Evolutionary conservation across 2,797 vertebrate genomes (phyloP), one percentile per base, ranked within the genome.

Genomic region (Oceanodroma leucorhoa): DNA sequence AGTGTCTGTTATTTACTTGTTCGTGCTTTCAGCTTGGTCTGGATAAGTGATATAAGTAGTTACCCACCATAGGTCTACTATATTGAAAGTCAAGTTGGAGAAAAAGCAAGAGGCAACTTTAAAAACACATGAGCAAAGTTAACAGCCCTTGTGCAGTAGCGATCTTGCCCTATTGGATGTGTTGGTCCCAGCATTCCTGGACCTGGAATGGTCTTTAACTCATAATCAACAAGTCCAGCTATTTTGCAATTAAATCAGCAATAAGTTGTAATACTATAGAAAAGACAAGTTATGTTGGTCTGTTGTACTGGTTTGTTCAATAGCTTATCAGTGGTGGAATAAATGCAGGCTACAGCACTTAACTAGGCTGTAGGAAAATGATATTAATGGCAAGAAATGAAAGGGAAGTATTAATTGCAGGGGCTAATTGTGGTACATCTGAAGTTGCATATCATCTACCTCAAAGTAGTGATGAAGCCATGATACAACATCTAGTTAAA

Each of bases 391-490:
- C 23, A 89, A 51, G 89, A 93, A 81, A 54, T 6, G 4, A 75
- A 94, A 89, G 58, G 43, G 60, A 89, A 85, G 38, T 57, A 46
- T 85, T 93, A 87, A 87, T 85, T 91, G 43, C 54, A 80, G 53
- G 9, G 2, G 73, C 43, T 32, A 82, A 70, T 46, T 60, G 67
- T 55, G 21, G 17, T 72, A 34, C 41, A 34, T 79, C 69, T 79
- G 34, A 79, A 89, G n/a, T 67, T 94, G 72, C 18, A 3, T 65
- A n/a, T 87, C 78, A 54, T 50, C 26, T 64, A 18, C 46, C 67
- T 92, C 65, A 70, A 69, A 92, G 79, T 19, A 53, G 22, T 9
- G 50, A 32, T 80, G 51, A 88, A 91, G 15, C 41, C 0, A 0
- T 64, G 53, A 38, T 77, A 72, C 29, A 57, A 40, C 15, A 50